Conservation (phyloP, 2,797 vertebrate genomes). For the Xenopus petersii region DNA sequence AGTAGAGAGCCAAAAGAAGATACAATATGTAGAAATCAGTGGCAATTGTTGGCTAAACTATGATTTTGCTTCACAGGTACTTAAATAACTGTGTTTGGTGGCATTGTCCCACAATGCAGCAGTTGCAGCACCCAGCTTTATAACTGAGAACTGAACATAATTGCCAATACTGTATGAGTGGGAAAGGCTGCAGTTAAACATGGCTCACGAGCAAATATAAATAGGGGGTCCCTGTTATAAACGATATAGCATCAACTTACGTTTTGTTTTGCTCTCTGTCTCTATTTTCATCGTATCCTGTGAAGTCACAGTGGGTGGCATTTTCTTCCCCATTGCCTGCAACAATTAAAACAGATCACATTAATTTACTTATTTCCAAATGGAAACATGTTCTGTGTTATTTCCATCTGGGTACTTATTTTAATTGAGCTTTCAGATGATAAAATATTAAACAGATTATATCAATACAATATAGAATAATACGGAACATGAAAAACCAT, state of each 20-base stretch:
- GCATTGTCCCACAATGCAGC: too few relatives aligned
- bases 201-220: too few relatives aligned
- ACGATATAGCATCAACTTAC: conserved; percentile 62
- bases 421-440: background rate
- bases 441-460: background rate
- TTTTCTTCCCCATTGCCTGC: conserved; percentile 78
- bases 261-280: conserved; percentile 83
- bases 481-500: background rate
- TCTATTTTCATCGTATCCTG: conserved; percentile 85
- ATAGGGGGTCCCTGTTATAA: too few relatives aligned
- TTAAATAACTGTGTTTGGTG: too few relatives aligned
- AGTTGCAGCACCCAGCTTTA: too few relatives aligned
- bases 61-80: too few relatives aligned
- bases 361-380: background rate
- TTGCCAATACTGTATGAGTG: too few relatives aligned
- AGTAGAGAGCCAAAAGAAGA: too few relatives aligned
- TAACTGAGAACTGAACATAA: too few relatives aligned
- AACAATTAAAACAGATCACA: conserved; percentile 46
- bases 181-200: too few relatives aligned
- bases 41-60: too few relatives aligned
- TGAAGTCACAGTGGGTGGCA: conserved; percentile 62
- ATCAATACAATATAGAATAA: background rate
- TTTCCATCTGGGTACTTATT: background rate
- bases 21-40: too few relatives aligned
- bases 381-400: background rate